Percentiles rank a stretch among this genome's conserved stretches.
Evolutionary conservation across 23 tunicate species (phyloP).

Genomic region (Ciona savignyi): DNA sequence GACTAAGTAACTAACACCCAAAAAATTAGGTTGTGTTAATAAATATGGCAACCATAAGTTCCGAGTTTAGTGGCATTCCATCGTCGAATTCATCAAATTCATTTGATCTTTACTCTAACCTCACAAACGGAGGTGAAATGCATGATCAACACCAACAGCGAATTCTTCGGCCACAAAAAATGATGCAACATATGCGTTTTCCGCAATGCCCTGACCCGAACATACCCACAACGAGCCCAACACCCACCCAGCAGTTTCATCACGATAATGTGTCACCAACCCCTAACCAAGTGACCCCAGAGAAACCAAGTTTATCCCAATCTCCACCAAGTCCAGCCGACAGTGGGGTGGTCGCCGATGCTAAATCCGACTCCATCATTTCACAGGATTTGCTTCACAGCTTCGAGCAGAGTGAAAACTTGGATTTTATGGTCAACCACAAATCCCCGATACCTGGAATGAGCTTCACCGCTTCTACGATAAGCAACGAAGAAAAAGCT

Average conservation of each 20-base stretch:
- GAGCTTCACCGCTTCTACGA: not conserved
- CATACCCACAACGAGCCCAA: conserved; percentile 17
- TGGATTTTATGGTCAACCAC: conserved; percentile 20
- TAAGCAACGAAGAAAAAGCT: not conserved
- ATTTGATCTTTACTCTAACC: no score
- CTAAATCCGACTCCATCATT: conserved; percentile 41
- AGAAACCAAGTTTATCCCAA: conserved; percentile 36
- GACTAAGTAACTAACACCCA: no score
- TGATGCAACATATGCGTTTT: conserved; percentile 10
- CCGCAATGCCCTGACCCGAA: not conserved
- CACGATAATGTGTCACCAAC: conserved; percentile 27
- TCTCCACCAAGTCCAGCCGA: conserved; percentile 76
- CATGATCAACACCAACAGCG: conserved; percentile 8
- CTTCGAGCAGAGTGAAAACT: conserved; percentile 24
- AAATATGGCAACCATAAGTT: no score
- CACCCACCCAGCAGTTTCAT: no score
- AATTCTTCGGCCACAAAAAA: not conserved
- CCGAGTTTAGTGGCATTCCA: no score
- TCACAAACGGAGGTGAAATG: not conserved
- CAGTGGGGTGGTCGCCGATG: conserved; percentile 68
- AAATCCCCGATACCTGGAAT: no score
- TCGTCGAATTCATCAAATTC: no score
- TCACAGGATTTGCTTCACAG: conserved; percentile 44
- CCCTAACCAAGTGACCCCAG: conserved; percentile 27
- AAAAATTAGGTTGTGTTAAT: no score